phyloP scores from a whole-genome alignment of 2,888 invertebrate genomes.

The Rugalucina vietnamica region DNA sequence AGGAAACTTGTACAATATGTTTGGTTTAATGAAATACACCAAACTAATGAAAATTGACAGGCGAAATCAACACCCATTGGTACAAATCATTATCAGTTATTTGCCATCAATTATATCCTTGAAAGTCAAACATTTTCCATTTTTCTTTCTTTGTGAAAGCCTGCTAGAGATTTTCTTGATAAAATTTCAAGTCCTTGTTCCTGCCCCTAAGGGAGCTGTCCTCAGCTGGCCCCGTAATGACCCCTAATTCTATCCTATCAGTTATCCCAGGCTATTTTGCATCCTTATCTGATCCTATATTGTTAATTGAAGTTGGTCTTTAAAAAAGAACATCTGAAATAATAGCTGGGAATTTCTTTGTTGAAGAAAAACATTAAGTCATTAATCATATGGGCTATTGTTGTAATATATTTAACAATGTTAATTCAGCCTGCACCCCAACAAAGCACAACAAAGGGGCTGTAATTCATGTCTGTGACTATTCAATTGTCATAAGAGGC shows the following conservation, averaged over 20 bases:
- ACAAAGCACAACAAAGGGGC: background rate
- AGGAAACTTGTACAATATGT: background rate
- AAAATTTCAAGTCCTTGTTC: constrained; percentile 19
- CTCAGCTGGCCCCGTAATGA: constrained; percentile 28
- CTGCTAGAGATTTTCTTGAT: background rate
- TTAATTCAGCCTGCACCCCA: constrained; percentile 3
- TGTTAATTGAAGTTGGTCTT: background rate
- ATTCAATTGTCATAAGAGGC: constrained; percentile 4
- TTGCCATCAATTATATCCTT: constrained; percentile 20
- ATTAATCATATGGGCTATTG: constrained; percentile 5
- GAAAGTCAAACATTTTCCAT: constrained; percentile 44
- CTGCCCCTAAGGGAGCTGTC: constrained; percentile 22
- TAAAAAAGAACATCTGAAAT: constrained; percentile 9
- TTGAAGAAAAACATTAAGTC: constrained; percentile 7
- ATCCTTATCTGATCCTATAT: constrained; percentile 30
- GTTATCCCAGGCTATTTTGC: constrained; percentile 11
- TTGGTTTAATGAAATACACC: constrained; percentile 9
- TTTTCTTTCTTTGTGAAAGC: constrained; percentile 43
- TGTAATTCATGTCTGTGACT: background rate
- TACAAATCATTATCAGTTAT: constrained; percentile 13
- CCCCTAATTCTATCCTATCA: constrained; percentile 11
- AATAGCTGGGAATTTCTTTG: background rate
- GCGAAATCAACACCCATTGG: constrained; percentile 9
- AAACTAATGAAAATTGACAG: constrained; percentile 17
- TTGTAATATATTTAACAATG: constrained; percentile 8